Evolutionary conservation across 2,113 vertebrate species (phyloP), one percentile per base, ranked within the genome.

Genomic region (Panthera leo): DNA sequence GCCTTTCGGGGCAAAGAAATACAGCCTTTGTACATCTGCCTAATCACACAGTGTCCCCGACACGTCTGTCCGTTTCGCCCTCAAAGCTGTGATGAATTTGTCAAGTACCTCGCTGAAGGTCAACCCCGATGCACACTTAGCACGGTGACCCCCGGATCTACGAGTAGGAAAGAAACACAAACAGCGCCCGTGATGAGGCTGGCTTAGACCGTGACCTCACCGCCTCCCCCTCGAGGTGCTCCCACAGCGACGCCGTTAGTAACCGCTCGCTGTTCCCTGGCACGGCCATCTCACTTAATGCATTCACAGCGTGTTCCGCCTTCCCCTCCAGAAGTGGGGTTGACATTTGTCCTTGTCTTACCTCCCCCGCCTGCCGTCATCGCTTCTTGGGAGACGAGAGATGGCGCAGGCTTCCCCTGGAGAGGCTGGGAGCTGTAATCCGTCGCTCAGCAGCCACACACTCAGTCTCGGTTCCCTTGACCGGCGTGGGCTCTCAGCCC

Each of bases 141-240:
- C 42, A 16, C 5, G 1, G 31, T 7, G 14, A 13, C 29, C 27
- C 18, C 29, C 1, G 3, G 27, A 4, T 71, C 31, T 61, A 0
- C 0, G 5, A 23, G 85, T 15, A 1, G 36, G 0, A 16, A 31
- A 13, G 42, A 25, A 9, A 39, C 12, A 21, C 2, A 2, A 4
- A 4, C 0, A 0, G 29, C 1, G 0, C 3, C 21, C 0, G 39
- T 61, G 42, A 45, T 10, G 10, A 9, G 39, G 12, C 6, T 12
- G 10, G 53, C 65, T 18, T 11, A 3, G 48, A 25, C 34, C 13
- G 31, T 25, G 48, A 71, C 58, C 36, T 89, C 39, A 2, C 25
- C 2, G 2, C 48, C 13, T 31, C 45, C 70, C 12, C 0, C 21
- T 15, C 19, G 6, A 3, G 18, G 53, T 6, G 21, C 61, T 23